Evolutionary conservation across 2,797 vertebrate genomes (phyloP).

Genomic region (Acomys russatus): DNA sequence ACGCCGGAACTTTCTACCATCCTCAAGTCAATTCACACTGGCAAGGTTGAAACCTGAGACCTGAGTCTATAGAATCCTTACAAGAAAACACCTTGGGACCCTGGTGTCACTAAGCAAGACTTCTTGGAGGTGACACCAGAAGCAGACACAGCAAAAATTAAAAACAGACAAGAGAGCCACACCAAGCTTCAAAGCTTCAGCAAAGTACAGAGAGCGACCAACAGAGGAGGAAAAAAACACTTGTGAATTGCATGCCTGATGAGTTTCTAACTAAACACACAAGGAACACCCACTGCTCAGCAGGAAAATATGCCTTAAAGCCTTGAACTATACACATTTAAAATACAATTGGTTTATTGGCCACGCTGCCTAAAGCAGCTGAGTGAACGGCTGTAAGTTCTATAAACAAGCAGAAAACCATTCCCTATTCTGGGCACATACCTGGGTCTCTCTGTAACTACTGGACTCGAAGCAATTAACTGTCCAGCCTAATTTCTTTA

Average conservation of each 20-base stretch:
- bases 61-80: not conserved
- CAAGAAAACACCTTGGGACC: not conserved
- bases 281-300: not conserved
- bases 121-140: not conserved
- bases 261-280: not conserved
- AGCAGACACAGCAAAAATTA: not conserved
- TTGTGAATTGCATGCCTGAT: not conserved
- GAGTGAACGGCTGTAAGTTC: not conserved
- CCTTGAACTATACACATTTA: not conserved
- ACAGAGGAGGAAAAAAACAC: not conserved
- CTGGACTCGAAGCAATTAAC: not conserved
- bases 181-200: not conserved
- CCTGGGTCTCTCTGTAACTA: not conserved
- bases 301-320: not conserved
- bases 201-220: not conserved
- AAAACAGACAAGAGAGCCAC: not conserved
- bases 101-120: not conserved
- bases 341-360: not conserved
- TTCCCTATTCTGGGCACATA: not conserved
- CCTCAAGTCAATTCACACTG: not conserved
- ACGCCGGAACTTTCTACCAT: not conserved
- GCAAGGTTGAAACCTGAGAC: not conserved
- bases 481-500: constrained; percentile 4
- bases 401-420: constrained; percentile 29
- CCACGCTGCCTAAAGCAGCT: not conserved